Base-by-base conservation (phyloP, 1,140 invertebrate species). In the Bombus confusus region DNA sequence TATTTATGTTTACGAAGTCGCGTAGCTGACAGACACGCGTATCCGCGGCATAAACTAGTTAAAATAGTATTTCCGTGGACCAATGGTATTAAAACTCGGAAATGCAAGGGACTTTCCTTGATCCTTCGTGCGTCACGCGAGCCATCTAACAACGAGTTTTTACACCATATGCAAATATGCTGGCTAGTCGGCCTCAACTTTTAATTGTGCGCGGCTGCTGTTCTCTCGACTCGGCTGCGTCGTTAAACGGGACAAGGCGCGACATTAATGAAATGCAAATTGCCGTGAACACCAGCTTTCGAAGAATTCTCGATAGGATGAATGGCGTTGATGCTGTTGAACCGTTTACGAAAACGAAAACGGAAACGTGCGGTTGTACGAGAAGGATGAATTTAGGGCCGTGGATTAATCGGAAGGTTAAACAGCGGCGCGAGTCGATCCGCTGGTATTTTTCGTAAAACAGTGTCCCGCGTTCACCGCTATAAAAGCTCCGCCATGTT, bases 91-190 rank as follows among this genome's bases (percentile, higher is more conserved):
- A 88, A 79, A 86, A 88, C 83, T 81, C 76, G 87, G 71, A 81
- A 84, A 81, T 31, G 52, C 76, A 72, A 64, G 28, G 41, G 80
- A 69, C 77, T 89, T 87, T 74, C 34, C 69, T 47, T 66, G 73
- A 59, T 78, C 59, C 81, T 87, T 85, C 89, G 89, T 90, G 89
- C 75, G 88, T 85, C 89, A 89, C 89, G 89, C 89, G 86, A 90
- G 43, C 84, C 64, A 64, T 57, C 69, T 86, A 80, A 77, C 68
- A 81, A 43, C 68, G 25, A 80, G 66, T 85, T 85, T 85, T 85
- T 85, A 85, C 76, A 79, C 76, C 76, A 64, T 85, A 85, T 85
- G 83, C 77, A 85, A 85, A 80, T 85, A 71, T 31, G 59, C 25
- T 28, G 25, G 59, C 25, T 28, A 31, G 52, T n/a, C 39, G 41